Evolutionary conservation across 2,797 vertebrate genomes (phyloP).

Genomic region (Anas georgica): DNA sequence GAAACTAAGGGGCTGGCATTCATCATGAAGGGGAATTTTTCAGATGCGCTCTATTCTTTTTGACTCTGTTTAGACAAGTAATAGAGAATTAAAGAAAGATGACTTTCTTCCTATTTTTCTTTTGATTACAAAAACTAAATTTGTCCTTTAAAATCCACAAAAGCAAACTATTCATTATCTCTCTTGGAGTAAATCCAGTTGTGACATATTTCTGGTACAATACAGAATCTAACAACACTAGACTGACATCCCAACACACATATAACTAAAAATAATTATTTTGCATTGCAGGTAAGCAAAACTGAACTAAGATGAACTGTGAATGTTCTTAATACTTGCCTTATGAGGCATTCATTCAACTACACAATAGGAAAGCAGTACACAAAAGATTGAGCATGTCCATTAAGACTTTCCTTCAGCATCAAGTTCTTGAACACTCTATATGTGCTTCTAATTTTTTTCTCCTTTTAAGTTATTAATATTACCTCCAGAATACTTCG

Average conservation of each 20-base stretch:
- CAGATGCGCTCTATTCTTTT: background rate
- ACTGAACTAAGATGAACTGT: background rate
- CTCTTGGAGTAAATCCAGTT: background rate
- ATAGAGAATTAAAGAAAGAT: background rate
- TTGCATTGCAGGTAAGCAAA: background rate
- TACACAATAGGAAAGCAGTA: background rate
- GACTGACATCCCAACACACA: background rate
- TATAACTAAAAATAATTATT: background rate
- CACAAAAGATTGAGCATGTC: background rate
- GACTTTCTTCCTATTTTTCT: background rate
- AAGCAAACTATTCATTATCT: background rate
- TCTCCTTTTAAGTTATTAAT: background rate
- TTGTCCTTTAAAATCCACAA: background rate
- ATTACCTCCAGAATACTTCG: conserved; percentile 89
- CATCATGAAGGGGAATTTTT: background rate
- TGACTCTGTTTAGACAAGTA: background rate
- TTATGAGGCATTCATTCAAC: background rate
- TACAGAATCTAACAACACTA: background rate
- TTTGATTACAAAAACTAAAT: background rate
- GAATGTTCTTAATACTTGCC: background rate
- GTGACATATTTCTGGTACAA: background rate
- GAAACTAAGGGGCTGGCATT: accelerated
- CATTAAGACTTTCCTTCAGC: background rate
- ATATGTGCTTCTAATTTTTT: background rate
- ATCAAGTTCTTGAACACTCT: background rate